Conservation (phyloP, 2,888 invertebrate species). For the Rhodophaea formosa region DNA sequence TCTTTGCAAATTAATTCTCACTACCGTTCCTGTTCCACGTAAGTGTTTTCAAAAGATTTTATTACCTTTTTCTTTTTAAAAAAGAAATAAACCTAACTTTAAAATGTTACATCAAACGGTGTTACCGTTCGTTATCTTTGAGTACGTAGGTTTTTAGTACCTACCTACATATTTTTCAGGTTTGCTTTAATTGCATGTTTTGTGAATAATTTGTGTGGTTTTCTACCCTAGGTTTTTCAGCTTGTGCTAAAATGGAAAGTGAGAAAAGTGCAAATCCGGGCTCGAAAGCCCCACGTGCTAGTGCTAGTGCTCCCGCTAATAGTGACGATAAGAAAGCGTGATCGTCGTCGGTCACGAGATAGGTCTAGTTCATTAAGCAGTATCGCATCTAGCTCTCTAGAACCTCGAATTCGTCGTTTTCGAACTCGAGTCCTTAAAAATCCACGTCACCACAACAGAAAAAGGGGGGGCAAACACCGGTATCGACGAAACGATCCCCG, state of each 20-base stretch:
- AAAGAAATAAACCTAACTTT: background rate
- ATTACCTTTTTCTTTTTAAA: background rate
- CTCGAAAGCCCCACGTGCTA: no score
- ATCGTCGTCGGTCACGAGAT: background rate
- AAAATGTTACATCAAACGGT: background rate
- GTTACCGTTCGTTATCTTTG: background rate
- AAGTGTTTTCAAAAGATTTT: no score
- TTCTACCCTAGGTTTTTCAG: no score
- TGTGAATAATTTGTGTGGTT: no score
- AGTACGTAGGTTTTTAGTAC: background rate
- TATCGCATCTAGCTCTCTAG: slow-evolving; percentile 3
- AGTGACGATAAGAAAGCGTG: background rate
- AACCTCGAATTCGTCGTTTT: background rate
- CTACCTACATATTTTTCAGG: no score
- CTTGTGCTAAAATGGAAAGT: no score
- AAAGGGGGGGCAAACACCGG: background rate
- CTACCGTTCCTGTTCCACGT: background rate
- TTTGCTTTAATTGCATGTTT: no score
- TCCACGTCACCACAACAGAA: background rate
- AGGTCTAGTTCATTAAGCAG: slow-evolving; percentile 2
- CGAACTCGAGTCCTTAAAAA: background rate
- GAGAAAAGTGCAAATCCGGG: no score
- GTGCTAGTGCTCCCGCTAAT: slow-evolving; percentile 11
- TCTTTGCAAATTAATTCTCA: background rate
- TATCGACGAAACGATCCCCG: background rate